Percentiles rank a stretch among this genome's conserved stretches.
Conservation (phyloP, 2,113 vertebrate genomes). For the Hemibagrus wyckioides region DNA sequence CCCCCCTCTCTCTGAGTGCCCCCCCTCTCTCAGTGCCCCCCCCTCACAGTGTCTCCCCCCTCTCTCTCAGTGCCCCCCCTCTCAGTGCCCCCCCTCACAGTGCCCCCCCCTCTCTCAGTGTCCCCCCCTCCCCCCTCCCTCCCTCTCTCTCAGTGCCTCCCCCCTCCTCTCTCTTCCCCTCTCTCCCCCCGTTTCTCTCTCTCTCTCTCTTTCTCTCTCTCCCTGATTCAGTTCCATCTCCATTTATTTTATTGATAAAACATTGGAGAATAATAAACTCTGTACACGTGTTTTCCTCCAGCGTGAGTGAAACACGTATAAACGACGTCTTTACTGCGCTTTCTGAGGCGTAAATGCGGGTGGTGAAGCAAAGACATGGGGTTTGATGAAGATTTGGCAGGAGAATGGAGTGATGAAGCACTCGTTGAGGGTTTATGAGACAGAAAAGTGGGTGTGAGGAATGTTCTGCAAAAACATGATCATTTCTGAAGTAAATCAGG, state of each 20-base stretch:
- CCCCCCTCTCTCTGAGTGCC: no score
- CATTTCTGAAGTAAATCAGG: background rate
- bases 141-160: background rate
- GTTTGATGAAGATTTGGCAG: background rate
- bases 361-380: background rate
- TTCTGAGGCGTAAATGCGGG: background rate
- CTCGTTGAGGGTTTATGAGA: conserved; percentile 16
- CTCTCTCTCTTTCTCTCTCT: background rate
- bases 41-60: no score
- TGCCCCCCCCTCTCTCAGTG: no score
- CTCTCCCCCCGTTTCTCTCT: background rate
- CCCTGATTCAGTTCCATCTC: background rate
- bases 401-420: background rate
- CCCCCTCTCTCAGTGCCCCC: no score
- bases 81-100: no score
- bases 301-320: background rate
- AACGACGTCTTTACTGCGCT: background rate
- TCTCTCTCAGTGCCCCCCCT: background rate
- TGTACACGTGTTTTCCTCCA: background rate
- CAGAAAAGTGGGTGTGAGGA: conserved; percentile 27
- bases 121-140: no score
- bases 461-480: background rate
- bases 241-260: background rate
- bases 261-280: background rate
- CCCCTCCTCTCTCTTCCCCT: background rate